A percentile compares a stretch with the other conserved stretches of the same genome.
These are phyloP conservation scores for Drosophila subquinaria DNA, from an alignment of 2,888 invertebrate species.

Conservation along the genomic window DNA sequence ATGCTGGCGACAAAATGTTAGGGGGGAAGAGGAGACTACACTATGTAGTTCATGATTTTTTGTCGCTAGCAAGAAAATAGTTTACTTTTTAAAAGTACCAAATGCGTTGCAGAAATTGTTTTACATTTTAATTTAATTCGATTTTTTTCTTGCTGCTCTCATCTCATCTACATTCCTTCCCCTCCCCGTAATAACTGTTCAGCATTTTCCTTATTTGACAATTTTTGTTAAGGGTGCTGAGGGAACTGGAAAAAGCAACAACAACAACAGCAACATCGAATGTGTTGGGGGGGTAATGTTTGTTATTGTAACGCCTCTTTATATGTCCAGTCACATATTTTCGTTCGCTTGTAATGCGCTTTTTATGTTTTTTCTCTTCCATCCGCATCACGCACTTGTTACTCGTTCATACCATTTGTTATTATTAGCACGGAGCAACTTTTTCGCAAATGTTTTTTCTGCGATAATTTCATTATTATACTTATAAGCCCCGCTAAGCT, in stretches of 20 bases:
- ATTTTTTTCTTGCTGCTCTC: background rate
- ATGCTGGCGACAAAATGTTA: slow-evolving; percentile 20
- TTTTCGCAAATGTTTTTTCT: slow-evolving; percentile 24
- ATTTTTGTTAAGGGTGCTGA: slow-evolving; percentile 22
- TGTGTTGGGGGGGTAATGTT: slow-evolving; percentile 25
- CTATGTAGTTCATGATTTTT: background rate
- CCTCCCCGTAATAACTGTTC: background rate
- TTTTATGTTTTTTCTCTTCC: slow-evolving; percentile 35
- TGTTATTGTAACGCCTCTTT: slow-evolving; percentile 41
- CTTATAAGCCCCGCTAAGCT: slow-evolving; percentile 9
- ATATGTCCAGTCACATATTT: slow-evolving; percentile 27
- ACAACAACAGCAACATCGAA: slow-evolving; percentile 9
- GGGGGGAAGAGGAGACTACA: background rate
- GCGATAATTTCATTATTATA: slow-evolving; percentile 24
- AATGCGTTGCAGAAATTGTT: slow-evolving; percentile 42
- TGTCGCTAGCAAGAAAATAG: slow-evolving; percentile 39
- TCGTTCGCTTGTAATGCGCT: slow-evolving; percentile 48
- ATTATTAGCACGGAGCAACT: slow-evolving; percentile 22
- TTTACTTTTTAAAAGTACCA: slow-evolving; percentile 41
- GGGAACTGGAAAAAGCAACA: slow-evolving; percentile 14
- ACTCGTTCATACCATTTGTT: slow-evolving; percentile 23
- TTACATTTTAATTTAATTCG: slow-evolving; percentile 63
- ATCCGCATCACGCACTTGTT: slow-evolving; percentile 27
- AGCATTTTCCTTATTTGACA: slow-evolving; percentile 40
- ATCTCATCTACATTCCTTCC: background rate